Evolutionary conservation across 2,888 invertebrate genomes (phyloP).

Genomic region (Hirtodrosophila histrioides): DNA sequence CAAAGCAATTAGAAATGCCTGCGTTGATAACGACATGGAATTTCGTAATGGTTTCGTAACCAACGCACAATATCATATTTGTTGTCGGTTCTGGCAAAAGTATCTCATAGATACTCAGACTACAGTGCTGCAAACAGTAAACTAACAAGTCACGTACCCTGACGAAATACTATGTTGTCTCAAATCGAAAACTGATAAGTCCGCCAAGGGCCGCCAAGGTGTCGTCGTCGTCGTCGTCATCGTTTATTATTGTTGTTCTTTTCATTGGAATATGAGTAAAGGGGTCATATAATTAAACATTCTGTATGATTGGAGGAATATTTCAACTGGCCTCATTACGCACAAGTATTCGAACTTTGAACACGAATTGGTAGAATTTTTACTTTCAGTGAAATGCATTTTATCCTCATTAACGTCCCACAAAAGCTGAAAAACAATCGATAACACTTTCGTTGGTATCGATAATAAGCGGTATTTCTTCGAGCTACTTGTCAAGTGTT

Average conservation of each 20-base stretch:
- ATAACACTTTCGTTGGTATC: too few relatives aligned
- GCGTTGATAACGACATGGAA: slow-evolving; percentile 16
- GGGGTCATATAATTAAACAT: slow-evolving; percentile 31
- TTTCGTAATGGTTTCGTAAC: slow-evolving; percentile 33
- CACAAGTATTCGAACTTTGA: too few relatives aligned
- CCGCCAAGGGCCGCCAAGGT: slow-evolving; percentile 23
- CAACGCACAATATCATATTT: slow-evolving; percentile 35
- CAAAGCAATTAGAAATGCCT: slow-evolving; percentile 42
- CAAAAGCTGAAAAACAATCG: too few relatives aligned
- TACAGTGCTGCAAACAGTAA: slow-evolving; percentile 7
- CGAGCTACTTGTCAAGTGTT: too few relatives aligned
- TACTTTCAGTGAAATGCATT: too few relatives aligned
- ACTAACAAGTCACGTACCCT: slow-evolving; percentile 40
- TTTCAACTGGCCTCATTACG: slow-evolving; percentile 10
- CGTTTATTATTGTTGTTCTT: slow-evolving; percentile 1
- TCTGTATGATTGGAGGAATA: slow-evolving; percentile 15
- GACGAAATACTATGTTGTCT: slow-evolving; percentile 11
- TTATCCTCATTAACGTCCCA: too few relatives aligned
- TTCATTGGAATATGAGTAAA: slow-evolving; percentile 32
- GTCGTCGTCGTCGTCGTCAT: slow-evolving; percentile 15
- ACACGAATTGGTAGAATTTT: too few relatives aligned
- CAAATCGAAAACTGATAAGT: slow-evolving; percentile 34
- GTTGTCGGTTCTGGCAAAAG: slow-evolving; percentile 20
- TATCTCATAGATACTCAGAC: slow-evolving; percentile 37
- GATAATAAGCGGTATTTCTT: too few relatives aligned